Conservation (phyloP, 2,888 invertebrate species). For the Brenthis hecate region DNA sequence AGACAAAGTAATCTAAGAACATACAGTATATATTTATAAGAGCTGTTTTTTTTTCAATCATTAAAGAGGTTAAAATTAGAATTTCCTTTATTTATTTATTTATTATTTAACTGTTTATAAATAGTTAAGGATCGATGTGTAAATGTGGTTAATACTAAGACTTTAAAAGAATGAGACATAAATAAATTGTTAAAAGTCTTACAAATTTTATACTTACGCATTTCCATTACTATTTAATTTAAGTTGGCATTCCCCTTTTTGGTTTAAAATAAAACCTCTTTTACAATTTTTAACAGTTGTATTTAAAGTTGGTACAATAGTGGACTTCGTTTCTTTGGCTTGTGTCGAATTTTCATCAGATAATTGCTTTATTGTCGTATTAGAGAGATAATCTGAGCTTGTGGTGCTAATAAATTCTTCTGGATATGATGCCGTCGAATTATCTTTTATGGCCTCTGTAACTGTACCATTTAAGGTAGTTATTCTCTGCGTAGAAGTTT, state of each 20-base stretch:
- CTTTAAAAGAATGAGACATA: too few relatives aligned
- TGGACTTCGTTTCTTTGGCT: constrained; percentile 37
- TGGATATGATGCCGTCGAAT: constrained; percentile 36
- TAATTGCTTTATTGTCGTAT: constrained; percentile 42
- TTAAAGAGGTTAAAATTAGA: too few relatives aligned
- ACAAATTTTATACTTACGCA: constrained; percentile 60
- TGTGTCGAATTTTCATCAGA: constrained; percentile 39
- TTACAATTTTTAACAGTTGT: constrained; percentile 55
- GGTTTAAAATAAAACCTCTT: constrained; percentile 66
- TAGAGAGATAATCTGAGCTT: constrained; percentile 30
- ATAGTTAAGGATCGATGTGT: too few relatives aligned
- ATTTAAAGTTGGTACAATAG: constrained; percentile 36
- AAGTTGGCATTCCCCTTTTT: constrained; percentile 68
- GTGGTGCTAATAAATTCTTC: constrained; percentile 30
- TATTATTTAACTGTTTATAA: too few relatives aligned
- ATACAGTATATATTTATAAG: too few relatives aligned
- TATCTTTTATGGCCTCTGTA: constrained; percentile 41
- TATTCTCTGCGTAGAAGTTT: constrained; percentile 42
- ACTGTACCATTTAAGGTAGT: constrained; percentile 50
- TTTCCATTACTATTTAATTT: constrained; percentile 66
- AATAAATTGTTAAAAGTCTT: too few relatives aligned
- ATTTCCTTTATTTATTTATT: too few relatives aligned
- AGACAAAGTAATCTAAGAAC: too few relatives aligned
- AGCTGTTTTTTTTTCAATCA: too few relatives aligned
- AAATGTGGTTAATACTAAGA: too few relatives aligned